These are phyloP conservation scores for Sialis fuliginosa DNA, from an alignment of 2,888 invertebrate genomes.

Conservation along the genomic window DNA sequence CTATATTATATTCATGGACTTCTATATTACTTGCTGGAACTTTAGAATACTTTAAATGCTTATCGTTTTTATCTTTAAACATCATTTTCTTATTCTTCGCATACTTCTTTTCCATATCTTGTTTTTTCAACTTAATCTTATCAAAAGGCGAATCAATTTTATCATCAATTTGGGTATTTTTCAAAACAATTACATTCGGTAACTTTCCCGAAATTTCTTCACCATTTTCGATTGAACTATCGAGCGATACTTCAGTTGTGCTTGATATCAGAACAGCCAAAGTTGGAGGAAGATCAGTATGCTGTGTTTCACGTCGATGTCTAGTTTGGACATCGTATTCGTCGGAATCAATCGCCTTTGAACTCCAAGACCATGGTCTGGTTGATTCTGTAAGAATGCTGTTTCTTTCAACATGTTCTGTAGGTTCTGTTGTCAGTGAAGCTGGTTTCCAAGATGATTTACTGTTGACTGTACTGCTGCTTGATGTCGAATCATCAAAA, in stretches of 20 bases:
- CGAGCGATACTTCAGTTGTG: background rate
- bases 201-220: no score
- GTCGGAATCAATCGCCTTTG: constrained; percentile 21
- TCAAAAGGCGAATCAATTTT: no score
- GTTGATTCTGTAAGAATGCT: constrained; percentile 12
- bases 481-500: constrained; percentile 16
- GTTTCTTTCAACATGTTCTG: constrained; percentile 7
- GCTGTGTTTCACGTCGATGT: constrained; percentile 25
- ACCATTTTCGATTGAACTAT: no score
- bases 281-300: constrained; percentile 12
- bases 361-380: constrained; percentile 23
- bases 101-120: no score
- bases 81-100: no score
- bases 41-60: no score
- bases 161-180: no score
- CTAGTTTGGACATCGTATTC: constrained; percentile 23
- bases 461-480: constrained; percentile 6
- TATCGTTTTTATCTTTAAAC: no score
- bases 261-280: background rate
- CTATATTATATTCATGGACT: background rate
- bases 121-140: no score
- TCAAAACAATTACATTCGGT: no score
- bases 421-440: constrained; percentile 11
- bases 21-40: background rate
- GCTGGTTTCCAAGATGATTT: constrained; percentile 13